Base-by-base conservation (phyloP, 2,888 invertebrate genomes). In the Eupithecia tripunctaria region DNA sequence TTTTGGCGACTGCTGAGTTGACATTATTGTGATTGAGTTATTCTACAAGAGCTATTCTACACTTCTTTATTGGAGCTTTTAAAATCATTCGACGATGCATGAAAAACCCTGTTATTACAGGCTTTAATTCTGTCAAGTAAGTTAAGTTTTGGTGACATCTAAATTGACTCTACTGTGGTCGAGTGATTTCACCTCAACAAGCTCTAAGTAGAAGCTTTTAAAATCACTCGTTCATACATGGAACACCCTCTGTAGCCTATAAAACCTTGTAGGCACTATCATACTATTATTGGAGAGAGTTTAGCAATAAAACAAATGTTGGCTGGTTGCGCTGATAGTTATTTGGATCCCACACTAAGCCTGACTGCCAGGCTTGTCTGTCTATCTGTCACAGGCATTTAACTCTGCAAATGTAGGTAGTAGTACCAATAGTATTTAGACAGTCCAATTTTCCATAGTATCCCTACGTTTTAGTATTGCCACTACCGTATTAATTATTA, bases 251-350 rank as follows among this genome's bases (percentile, higher is more conserved):
- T 47, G 10, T n/a, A n/a, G n/a, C n/a, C 47, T 15, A 47, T 47
- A 47, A 47, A 47, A n/a, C 47, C 1, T 18, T 43, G 43, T 36
- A 36, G 8, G 36, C 0, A 41, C 41, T 43, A 18, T 18, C n/a
- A 21, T 47, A 47, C n/a, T 47, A 59, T 59, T 59, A 59, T 27
- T 59, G 59, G 56, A 21, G 21, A 27, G 59, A 59, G 59, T 59
- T 59, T 27, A 5, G 25, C 59, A 27, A 59, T 59, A 59, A 59
- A 59, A 25, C 59, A 27, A 27, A 27, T 15, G 27, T 59, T 4
- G 12, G 15, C 5, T 43, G 18, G 43, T 59, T 25, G 1, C 27
- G 18, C 18, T 47, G n/a, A 47, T 47, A 47, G n/a, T 59, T 14
- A 27, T 59, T 59, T 59, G 25, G 21, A 27, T 59, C 15, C 25